Conservation (phyloP, 1,140 invertebrate genomes). For the Aleiodes sp. region DNA sequence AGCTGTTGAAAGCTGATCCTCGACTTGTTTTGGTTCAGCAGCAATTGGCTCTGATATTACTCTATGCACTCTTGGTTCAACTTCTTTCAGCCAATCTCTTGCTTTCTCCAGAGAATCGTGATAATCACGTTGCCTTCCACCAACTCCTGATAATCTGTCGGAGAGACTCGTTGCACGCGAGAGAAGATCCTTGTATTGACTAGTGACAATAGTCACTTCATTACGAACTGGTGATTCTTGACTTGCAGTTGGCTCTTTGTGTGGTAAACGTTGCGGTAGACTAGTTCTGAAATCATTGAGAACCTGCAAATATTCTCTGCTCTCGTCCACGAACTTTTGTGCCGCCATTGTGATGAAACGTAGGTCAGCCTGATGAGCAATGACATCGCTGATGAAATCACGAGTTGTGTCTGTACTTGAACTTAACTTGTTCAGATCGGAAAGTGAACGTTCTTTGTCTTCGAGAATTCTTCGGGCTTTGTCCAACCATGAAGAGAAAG, state of each 20-base stretch:
- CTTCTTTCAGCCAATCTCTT: constrained; percentile 81
- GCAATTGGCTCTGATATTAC: constrained; percentile 83
- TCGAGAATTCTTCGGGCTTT: constrained; percentile 80
- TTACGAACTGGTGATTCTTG: constrained; percentile 76
- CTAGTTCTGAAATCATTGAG: constrained; percentile 87
- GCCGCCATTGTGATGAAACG: constrained; percentile 94
- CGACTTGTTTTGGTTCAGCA: constrained; percentile 86
- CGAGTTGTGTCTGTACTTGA: constrained; percentile 79
- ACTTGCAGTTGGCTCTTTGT: constrained; percentile 74
- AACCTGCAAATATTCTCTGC: constrained; percentile 84
- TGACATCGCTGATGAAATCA: constrained; percentile 93
- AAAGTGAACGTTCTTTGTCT: constrained; percentile 86
- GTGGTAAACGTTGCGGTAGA: constrained; percentile 80
- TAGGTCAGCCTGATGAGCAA: constrained; percentile 92
- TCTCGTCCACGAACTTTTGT: constrained; percentile 94
- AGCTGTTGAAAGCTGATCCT: constrained; percentile 86
- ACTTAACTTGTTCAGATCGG: constrained; percentile 78
- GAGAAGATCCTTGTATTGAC: constrained; percentile 80
- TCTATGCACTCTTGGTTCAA: constrained; percentile 80
- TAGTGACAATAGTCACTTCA: constrained; percentile 76
- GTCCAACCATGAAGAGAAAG: constrained; percentile 87
- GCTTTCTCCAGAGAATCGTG: constrained; percentile 85
- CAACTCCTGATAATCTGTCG: constrained; percentile 80
- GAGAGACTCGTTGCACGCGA: constrained; percentile 83
- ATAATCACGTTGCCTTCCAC: constrained; percentile 82